A percentile compares a stretch with the other conserved stretches of the same genome.
Evolutionary conservation across 2,113 vertebrate species (phyloP).

Genomic region (Paraplagusia blochii): DNA sequence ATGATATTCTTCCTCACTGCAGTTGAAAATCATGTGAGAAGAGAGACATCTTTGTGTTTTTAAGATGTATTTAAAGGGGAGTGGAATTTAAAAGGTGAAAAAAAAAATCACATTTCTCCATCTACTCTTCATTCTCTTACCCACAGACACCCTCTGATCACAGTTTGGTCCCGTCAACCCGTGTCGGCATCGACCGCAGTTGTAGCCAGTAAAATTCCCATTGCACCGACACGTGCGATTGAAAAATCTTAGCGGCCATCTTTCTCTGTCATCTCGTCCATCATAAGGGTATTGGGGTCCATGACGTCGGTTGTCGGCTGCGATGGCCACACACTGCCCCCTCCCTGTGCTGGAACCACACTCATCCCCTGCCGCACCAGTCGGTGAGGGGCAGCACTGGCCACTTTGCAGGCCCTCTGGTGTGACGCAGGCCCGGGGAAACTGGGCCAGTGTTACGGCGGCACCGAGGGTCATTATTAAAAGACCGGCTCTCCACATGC

Average conservation of each 20-base stretch:
- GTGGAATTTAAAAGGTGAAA: neutral
- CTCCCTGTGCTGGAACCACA: conserved; percentile 84
- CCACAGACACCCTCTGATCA: conserved; percentile 76
- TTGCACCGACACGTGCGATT: conserved; percentile 88
- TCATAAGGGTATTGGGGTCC: conserved; percentile 88
- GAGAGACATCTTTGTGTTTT: neutral
- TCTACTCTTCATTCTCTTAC: conserved; percentile 71
- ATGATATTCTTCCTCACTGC: conserved; percentile 88
- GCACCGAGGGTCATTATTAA: conserved; percentile 50
- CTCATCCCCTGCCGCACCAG: conserved; percentile 74
- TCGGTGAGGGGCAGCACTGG: conserved; percentile 86
- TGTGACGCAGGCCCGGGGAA: conserved; percentile 85
- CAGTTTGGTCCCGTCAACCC: conserved; percentile 85
- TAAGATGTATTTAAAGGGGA: neutral
- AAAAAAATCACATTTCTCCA: no score
- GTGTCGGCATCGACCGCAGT: conserved; percentile 85
- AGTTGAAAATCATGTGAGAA: neutral
- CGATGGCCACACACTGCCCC: conserved; percentile 81
- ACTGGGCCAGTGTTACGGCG: conserved; percentile 74
- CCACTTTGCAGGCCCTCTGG: conserved; percentile 75
- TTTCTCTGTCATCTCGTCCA: conserved; percentile 88
- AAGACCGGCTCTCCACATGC: conserved; percentile 42
- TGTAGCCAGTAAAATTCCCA: conserved; percentile 85
- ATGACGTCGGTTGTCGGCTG: conserved; percentile 80
- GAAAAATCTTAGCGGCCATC: conserved; percentile 91